These are phyloP conservation scores for Cotesia glomerata DNA, from an alignment of 1,140 invertebrate genomes.

Conservation along the genomic window DNA sequence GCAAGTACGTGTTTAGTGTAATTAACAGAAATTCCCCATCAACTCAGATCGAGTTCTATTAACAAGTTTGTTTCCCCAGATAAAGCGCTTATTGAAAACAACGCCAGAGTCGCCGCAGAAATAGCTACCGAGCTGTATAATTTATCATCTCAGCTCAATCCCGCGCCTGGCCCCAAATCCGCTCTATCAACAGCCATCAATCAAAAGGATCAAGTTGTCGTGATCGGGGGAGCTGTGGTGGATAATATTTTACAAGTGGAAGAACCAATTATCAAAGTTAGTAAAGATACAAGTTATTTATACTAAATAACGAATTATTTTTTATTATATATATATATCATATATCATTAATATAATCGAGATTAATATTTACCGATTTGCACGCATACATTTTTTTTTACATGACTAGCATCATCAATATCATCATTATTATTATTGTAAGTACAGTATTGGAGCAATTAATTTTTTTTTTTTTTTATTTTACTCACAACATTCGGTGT, in stretches of 20 bases:
- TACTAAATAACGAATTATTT: conserved; percentile 60
- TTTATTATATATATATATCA: conserved; percentile 51
- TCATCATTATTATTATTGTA: too few relatives aligned
- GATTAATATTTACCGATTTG: conserved; percentile 52
- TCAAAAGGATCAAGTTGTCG: conserved; percentile 55
- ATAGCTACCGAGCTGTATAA: conserved; percentile 70
- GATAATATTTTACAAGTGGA: conserved; percentile 75
- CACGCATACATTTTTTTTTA: conserved; percentile 45
- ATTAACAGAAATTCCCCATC: conserved; percentile 43
- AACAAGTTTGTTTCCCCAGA: conserved; percentile 64
- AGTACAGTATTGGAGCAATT: too few relatives aligned
- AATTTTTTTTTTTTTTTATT: too few relatives aligned
- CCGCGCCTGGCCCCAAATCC: not conserved
- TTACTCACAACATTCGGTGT: too few relatives aligned
- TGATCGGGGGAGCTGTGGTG: conserved; percentile 83
- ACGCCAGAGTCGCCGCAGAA: conserved; percentile 82
- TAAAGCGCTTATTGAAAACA: conserved; percentile 90
- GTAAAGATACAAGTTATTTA: conserved; percentile 50
- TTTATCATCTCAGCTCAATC: conserved; percentile 1
- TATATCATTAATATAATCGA: conserved; percentile 45
- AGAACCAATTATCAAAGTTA: conserved; percentile 73
- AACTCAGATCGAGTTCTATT: not conserved
- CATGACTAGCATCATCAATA: too few relatives aligned
- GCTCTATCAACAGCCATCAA: not conserved
- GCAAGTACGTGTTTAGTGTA: conserved; percentile 70